phyloP scores from a whole-genome alignment of 2,113 vertebrate species.

The Xenus cinereus region DNA sequence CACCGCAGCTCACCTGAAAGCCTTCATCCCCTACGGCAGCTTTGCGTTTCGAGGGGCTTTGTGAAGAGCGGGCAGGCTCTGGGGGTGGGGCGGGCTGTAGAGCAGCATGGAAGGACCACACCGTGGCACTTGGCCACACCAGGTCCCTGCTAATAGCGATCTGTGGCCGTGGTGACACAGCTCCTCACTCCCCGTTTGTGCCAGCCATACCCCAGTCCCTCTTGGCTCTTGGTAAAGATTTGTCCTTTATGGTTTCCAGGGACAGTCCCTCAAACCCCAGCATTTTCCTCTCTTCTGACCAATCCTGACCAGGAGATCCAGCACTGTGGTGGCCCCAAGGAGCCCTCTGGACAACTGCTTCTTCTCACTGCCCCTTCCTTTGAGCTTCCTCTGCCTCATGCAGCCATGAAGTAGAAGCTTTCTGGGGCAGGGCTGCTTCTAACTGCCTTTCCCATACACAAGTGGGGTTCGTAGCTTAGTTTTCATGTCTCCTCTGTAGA shows the following conservation, averaged over 20 bases:
- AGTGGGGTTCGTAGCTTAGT: not conserved
- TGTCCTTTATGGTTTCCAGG: not conserved
- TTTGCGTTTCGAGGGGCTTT: not conserved
- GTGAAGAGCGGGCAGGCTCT: not conserved
- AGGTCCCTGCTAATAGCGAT: not conserved
- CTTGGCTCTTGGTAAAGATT: not conserved
- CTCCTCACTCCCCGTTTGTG: not conserved
- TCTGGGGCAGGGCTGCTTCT: not conserved
- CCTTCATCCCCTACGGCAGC: conserved; percentile 40
- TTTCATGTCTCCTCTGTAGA: conserved; percentile 72
- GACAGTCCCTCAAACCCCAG: not conserved
- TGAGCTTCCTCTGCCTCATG: not conserved
- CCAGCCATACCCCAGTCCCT: not conserved
- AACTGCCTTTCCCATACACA: not conserved
- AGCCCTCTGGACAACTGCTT: not conserved
- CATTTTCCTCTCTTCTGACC: not conserved
- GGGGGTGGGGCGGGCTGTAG: not conserved
- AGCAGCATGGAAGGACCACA: not conserved
- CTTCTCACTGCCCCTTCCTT: not conserved
- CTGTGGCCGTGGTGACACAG: not conserved
- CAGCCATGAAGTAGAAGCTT: not conserved
- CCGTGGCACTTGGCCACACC: not conserved
- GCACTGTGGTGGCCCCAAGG: accelerated
- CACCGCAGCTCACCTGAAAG: conserved; percentile 50
- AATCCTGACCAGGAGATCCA: not conserved